phyloP scores from a whole-genome alignment of 1,140 invertebrate species.

The Drusus annulatus region DNA sequence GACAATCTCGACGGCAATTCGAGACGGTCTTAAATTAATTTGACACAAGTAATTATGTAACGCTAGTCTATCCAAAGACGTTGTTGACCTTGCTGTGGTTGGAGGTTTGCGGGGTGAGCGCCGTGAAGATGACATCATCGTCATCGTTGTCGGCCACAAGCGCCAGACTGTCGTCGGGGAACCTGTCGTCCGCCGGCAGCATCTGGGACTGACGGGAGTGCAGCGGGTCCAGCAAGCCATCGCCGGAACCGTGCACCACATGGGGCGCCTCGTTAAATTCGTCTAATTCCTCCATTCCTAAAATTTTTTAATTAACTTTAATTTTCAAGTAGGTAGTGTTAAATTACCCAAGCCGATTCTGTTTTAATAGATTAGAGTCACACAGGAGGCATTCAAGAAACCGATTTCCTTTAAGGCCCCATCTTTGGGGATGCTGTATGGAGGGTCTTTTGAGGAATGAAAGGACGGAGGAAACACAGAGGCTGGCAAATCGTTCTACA shows the following conservation, averaged over 20 bases:
- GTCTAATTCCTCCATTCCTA: conserved; percentile 87
- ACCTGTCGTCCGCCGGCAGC: background rate
- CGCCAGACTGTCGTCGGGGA: conserved; percentile 18
- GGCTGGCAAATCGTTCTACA: too few species aligned
- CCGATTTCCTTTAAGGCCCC: too few species aligned
- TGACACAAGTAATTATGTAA: conserved; percentile 4
- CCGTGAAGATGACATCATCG: conserved; percentile 55
- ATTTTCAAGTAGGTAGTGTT: too few species aligned
- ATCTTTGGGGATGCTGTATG: too few species aligned
- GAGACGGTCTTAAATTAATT: background rate
- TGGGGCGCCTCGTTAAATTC: conserved; percentile 95
- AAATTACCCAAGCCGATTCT: too few species aligned
- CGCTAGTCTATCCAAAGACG: conserved; percentile 24
- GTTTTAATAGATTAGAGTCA: too few species aligned
- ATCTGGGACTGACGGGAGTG: background rate
- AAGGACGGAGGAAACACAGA: too few species aligned
- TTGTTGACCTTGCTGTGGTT: conserved; percentile 39
- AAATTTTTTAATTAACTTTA: too few species aligned
- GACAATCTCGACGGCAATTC: too few species aligned
- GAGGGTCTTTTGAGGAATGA: too few species aligned
- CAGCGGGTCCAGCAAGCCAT: conserved; percentile 52
- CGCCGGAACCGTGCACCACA: conserved; percentile 78
- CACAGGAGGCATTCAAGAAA: too few species aligned
- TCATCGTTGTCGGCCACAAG: conserved; percentile 51
- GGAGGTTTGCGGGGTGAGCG: background rate